Percentiles rank a stretch among this genome's conserved stretches.
Conservation (phyloP, 2,797 vertebrate species). For the Onychomys leucogaster region DNA sequence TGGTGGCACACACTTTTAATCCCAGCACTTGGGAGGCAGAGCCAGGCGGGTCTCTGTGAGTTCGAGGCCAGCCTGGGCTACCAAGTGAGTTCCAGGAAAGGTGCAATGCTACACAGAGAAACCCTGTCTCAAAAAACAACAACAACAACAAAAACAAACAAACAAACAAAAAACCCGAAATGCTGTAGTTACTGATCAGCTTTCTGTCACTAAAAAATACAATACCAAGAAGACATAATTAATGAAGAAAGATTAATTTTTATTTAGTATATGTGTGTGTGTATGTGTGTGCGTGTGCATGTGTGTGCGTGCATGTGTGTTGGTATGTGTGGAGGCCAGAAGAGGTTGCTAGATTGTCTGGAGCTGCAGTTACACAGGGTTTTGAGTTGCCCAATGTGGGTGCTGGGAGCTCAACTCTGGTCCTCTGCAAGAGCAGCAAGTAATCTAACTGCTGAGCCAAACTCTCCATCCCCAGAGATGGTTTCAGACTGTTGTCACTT, state of each 20-base stretch:
- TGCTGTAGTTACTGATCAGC: neutral
- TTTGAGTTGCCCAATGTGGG: neutral
- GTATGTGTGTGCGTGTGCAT: neutral
- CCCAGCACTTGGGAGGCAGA: too few relatives aligned
- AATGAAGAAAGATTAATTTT: neutral
- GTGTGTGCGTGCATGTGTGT: neutral
- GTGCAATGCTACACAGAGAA: too few relatives aligned
- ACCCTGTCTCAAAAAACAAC: too few relatives aligned
- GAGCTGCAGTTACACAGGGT: neutral
- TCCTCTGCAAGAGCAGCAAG: neutral
- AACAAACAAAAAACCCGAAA: neutral
- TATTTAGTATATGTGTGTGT: neutral
- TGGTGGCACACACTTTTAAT: too few relatives aligned
- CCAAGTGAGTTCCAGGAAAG: too few relatives aligned
- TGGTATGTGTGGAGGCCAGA: too few relatives aligned
- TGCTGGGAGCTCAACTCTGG: neutral
- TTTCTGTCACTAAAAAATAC: neutral
- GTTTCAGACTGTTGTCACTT: neutral
- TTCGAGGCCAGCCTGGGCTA: too few relatives aligned
- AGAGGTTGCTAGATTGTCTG: neutral
- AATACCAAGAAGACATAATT: neutral
- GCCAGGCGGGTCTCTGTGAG: too few relatives aligned
- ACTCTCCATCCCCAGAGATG: neutral
- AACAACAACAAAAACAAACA: too few relatives aligned
- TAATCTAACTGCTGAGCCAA: neutral